phyloP scores from a whole-genome alignment of 2,888 invertebrate species.

The Pherbina coryleti region DNA sequence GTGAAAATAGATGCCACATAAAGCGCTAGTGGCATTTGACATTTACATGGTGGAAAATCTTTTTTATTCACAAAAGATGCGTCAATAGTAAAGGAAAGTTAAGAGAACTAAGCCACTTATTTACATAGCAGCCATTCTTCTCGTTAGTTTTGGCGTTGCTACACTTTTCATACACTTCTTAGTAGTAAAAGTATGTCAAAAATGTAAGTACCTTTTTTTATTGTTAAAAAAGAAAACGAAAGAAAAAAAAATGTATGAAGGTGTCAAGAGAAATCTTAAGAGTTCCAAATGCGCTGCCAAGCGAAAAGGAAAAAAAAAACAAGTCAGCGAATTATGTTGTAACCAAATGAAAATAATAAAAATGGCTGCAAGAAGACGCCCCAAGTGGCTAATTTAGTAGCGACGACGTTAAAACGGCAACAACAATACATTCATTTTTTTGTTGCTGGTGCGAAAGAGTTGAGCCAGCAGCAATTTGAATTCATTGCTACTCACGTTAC shows the following conservation, averaged over 20 bases:
- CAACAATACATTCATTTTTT: not conserved
- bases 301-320: not conserved
- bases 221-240: not conserved
- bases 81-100: too few species aligned
- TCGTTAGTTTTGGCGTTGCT: not conserved
- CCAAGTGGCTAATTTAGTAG: conserved; percentile 12
- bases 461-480: conserved; percentile 12
- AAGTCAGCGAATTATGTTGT: not conserved
- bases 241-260: not conserved
- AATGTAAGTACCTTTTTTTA: not conserved
- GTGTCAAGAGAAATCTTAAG: conserved; percentile 13
- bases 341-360: not conserved
- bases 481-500: conserved; percentile 21
- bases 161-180: not conserved
- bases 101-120: not conserved
- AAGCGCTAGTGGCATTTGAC: too few species aligned
- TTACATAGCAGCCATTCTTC: not conserved
- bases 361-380: not conserved
- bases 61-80: too few species aligned
- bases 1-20: too few species aligned
- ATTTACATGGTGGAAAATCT: too few species aligned
- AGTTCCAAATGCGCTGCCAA: not conserved
- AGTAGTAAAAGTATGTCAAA: not conserved
- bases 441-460: not conserved
- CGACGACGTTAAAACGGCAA: not conserved